Percentiles rank a stretch among this genome's conserved stretches.
phyloP scores from a whole-genome alignment of 92 coral and sea anemone species.

The Desmophyllum pertusum region DNA sequence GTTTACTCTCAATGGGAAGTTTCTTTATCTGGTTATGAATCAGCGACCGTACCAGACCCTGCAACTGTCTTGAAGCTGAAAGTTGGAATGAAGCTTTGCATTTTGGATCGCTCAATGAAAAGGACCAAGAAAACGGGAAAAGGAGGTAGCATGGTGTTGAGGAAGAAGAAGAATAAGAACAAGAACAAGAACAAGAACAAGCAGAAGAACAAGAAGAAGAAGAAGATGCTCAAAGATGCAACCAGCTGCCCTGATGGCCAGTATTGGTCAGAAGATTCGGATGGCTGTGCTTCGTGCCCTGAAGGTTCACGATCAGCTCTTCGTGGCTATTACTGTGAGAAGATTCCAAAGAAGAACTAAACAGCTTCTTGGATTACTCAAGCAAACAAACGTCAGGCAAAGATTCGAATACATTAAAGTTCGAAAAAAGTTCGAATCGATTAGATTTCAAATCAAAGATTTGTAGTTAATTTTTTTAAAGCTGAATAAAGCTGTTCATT shows the following conservation, averaged over 20 bases:
- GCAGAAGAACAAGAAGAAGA: not conserved
- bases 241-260: constrained; percentile 25
- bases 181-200: constrained; percentile 21
- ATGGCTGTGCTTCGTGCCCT: constrained; percentile 26
- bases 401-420: not conserved
- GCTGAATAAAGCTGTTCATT: not conserved
- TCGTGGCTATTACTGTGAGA: constrained; percentile 45
- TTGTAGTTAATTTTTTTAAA: not conserved
- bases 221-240: not conserved
- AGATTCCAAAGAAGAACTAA: constrained; percentile 8
- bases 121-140: no score
- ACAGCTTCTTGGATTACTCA: not conserved
- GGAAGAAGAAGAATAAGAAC: no score
- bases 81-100: constrained; percentile 50
- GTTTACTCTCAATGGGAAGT: constrained; percentile 43
- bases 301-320: constrained; percentile 41
- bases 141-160: no score
- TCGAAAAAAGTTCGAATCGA: no score
- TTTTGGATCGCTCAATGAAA: constrained; percentile 11
- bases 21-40: constrained; percentile 40
- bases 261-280: constrained; percentile 1
- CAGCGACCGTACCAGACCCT: constrained; percentile 25
- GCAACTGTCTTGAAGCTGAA: constrained; percentile 39
- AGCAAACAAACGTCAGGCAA: not conserved
- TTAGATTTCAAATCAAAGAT: not conserved